Evolutionary conservation across 2,797 vertebrate genomes (phyloP), one percentile per base, ranked within the genome.

Genomic region (Danio jaintianensis): DNA sequence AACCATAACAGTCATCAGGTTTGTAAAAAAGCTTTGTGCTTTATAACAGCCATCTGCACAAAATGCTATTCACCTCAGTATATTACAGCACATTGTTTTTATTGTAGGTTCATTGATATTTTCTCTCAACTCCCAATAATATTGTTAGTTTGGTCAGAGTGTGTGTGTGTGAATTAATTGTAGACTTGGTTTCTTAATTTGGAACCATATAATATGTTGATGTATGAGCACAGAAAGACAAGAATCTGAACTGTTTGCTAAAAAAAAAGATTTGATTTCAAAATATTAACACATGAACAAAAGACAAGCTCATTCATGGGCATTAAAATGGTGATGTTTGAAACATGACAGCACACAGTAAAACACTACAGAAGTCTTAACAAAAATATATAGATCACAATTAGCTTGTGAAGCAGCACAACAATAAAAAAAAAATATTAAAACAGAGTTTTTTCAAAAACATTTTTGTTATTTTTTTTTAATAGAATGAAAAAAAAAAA

Each of bases 301-400:
- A 43, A 9, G 6, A 38, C 16, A 22, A 75, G 9, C 10, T n/a
- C 16, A 45, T 5, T 29, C 7, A 76, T 36, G 8, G 18, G 53
- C 8, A 56, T 36, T 13, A 74, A 75, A 74, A 36, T 8, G 22
- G 2, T 67, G 18, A 6, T 53, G 18, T 56, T 56, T 40, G 20
- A 75, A 63, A 47, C 12, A 50, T 45, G 7, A 74, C 5, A 13
- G 67, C 38, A 70, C 36, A 53, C 58, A 66, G 43, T 66, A 43
- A 78, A 53, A 69, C 55, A 71, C 47, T n/a, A 9, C 52, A 55
- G 13, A 55, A 78, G 62, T 56, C 75, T 72, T 79, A 72, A 43
- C 18, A 0, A 70, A 81, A 71, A 63, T 40, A 58, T 48, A 62
- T 56, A 61, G 48, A 55, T 80, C 56, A 56, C 55, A 76, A 52